phyloP scores from a whole-genome alignment of 2,888 invertebrate species.

The Lissocephala sabroskyi region DNA sequence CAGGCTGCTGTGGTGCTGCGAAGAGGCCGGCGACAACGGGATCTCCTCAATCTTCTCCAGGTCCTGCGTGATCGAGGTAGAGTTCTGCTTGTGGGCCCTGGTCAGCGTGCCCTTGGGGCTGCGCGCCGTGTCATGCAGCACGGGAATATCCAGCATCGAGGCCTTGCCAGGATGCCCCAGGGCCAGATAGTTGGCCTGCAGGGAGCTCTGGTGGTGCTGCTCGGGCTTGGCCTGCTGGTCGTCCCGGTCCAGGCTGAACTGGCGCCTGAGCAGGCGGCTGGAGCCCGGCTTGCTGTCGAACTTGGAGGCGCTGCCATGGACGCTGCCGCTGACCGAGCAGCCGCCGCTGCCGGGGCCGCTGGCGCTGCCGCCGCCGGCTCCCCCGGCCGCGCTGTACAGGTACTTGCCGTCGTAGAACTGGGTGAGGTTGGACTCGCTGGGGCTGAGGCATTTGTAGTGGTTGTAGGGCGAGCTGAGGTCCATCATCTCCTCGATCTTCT shows the following conservation, averaged over 20 bases:
- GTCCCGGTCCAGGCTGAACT: conserved; percentile 81
- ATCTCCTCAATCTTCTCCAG: conserved; percentile 81
- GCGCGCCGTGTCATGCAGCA: conserved; percentile 69
- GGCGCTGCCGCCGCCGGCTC: conserved; percentile 22
- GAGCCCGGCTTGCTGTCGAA: conserved; percentile 72
- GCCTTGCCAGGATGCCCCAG: conserved; percentile 47
- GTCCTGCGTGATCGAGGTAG: conserved; percentile 79
- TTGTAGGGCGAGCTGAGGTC: conserved; percentile 84
- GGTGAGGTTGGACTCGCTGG: conserved; percentile 75
- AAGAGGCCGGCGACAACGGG: conserved; percentile 74
- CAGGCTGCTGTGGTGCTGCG: conserved; percentile 71
- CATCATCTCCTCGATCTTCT: conserved; percentile 72
- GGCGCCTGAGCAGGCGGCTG: conserved; percentile 76
- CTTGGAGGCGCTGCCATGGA: conserved; percentile 39
- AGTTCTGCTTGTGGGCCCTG: conserved; percentile 78
- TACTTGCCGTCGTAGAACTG: conserved; percentile 71
- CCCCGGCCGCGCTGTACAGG: conserved; percentile 48
- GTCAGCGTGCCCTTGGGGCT: conserved; percentile 65
- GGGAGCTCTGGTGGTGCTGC: conserved; percentile 53
- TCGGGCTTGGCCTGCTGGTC: conserved; percentile 72
- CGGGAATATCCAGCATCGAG: conserved; percentile 68
- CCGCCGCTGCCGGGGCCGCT: conserved; percentile 53
- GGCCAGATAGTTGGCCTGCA: conserved; percentile 51
- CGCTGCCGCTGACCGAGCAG: conserved; percentile 36
- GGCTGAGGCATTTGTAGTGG: conserved; percentile 82